Conservation (phyloP, 1,140 invertebrate species). For the Eurosta solidaginis region DNA sequence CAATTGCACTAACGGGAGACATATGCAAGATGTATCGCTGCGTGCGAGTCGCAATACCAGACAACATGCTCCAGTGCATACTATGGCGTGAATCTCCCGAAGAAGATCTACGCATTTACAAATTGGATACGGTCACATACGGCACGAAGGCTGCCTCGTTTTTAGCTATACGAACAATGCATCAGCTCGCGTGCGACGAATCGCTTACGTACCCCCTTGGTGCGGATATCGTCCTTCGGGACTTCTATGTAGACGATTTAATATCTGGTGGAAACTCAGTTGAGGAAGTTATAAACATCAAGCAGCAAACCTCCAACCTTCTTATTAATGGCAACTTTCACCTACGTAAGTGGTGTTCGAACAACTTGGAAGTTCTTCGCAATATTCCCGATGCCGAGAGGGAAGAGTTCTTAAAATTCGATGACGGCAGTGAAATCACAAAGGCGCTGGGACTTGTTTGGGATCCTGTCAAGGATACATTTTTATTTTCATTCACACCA, state of each 20-base stretch:
- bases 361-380: conserved; percentile 35
- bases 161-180: conserved; percentile 49
- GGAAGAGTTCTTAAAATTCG: background rate
- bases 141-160: conserved; percentile 54
- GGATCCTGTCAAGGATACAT: conserved; percentile 34
- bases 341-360: conserved; percentile 45
- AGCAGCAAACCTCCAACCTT: conserved; percentile 35
- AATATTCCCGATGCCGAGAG: conserved; percentile 32
- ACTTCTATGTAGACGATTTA: conserved; percentile 60
- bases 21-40: background rate
- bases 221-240: conserved; percentile 39
- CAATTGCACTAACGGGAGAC: background rate
- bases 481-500: conserved; percentile 36
- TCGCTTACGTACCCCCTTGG: conserved; percentile 40
- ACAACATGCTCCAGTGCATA: conserved; percentile 50
- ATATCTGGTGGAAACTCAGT: conserved; percentile 49
- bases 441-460: conserved; percentile 41
- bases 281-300: conserved; percentile 42
- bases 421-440: background rate
- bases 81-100: conserved; percentile 51
- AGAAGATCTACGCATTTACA: conserved; percentile 31
- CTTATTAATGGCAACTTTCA: conserved; percentile 39
- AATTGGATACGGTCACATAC: conserved; percentile 51
- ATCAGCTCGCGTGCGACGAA: conserved; percentile 47
- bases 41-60: background rate